Evolutionary conservation across 2,888 invertebrate species (phyloP), one percentile per base, ranked within the genome.

Genomic region (Linnaemya vulpina): DNA sequence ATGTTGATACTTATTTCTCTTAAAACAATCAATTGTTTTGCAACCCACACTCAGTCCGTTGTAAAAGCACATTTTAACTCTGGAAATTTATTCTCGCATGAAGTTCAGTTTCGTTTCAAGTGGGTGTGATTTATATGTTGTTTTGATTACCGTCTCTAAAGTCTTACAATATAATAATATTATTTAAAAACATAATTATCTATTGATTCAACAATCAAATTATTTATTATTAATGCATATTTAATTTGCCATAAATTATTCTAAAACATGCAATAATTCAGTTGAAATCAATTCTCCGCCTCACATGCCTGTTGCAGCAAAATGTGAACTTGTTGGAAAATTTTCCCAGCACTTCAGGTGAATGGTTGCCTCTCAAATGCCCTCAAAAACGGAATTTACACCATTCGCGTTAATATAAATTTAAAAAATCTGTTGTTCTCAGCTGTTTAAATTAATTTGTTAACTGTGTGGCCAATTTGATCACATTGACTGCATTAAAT

Each of bases 201-300:
- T 35, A 49, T 51, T 70, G 70, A 71, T 43, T 71, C 58, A 40
- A 71, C 25, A 71, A 70, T 58, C 46, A 58, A 76, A 65, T 63
- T 65, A 58, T 65, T 58, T 20, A 25, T 55, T 51, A 55, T 71
- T 55, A 62, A 67, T 67, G 76, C 62, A 67, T 30, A 73, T 77
- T 75, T 83, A 77, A 77, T 77, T 73, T 58, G 2, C 65, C 11
- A 80, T 84, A 76, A 84, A 84, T 84, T 67, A 80, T 76, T 35
- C 11, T 25, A 15, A 20, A 80, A 73, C 80, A 84, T 80, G 84
- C 80, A 67, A 84, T 76, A 84, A 84, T 73, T 80, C 62, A 76
- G 60, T 80, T 25, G 20, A 40, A 70, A 67, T 25, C 17, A 46
- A 49, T 43, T 49, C 38, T 20, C 22, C 20, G 15, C 8, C 15